Evolutionary conservation across 2,797 vertebrate species (phyloP), one percentile per base, ranked within the genome.

Genomic region (Hozukius guyotensis): DNA sequence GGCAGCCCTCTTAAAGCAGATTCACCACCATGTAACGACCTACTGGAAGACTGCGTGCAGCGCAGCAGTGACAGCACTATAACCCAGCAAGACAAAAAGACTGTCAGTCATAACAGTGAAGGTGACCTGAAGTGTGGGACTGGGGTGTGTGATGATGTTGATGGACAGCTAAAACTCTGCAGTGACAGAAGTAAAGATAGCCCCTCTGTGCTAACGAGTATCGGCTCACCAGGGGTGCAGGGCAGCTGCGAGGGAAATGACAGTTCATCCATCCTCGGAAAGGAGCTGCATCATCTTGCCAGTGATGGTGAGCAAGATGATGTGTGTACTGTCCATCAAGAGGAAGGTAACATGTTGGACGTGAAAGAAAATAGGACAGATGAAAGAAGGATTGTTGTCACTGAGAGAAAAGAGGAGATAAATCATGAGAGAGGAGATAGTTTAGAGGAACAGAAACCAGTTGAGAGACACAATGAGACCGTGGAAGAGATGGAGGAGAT

Each of bases 1-100:
- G 81, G 65, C 72, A 88, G 85, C 52, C 80, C 86, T 60, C 78
- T 87, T n/a, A 92, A 95, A 84, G 88, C 87, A 20, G 89, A 94
- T 71, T 87, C 84, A 31, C 87, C 91, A 57, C 92, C 87, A 1
- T 59, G 68, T 74, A 79, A 77, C 2, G 77, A 89, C 83, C 77
- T 74, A 63, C 87, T 73, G 73, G 88, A 89, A 12, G 88, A 91
- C 52, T 78, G 87, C 67, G 82, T 87, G 59, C 87, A 75, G 67
- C 16, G 59, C 82, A 83, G 73, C 78, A 88, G 81, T 82, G 89
- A 90, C 76, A 62, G 78, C 24, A 61, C 64, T 56, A 20, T 16
- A 68, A 65, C 64, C 49, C 78, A 87, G 71, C 72, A 68, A 78
- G 89, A 87, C 34, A n/a, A 77, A 70, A 72, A 78, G 31, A 68